Conservation (phyloP, 2,797 vertebrate genomes). For the Sphaeramia orbicularis region DNA sequence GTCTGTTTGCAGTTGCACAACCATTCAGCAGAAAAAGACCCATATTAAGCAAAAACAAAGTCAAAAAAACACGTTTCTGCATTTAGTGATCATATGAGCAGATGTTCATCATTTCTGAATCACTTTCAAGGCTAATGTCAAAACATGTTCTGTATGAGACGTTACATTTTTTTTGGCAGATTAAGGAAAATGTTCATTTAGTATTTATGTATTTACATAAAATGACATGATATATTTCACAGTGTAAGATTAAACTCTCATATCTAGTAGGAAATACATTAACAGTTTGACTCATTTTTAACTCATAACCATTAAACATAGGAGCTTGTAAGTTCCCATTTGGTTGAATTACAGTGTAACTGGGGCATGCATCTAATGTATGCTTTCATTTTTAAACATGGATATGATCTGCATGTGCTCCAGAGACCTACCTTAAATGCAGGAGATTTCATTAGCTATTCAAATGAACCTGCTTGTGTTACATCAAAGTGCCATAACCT, state of each 20-base stretch:
- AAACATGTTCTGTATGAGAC: no score
- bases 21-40: conserved; percentile 1
- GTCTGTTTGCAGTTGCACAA: conserved; percentile 11
- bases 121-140: no score
- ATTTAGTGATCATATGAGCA: no score
- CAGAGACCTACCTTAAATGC: conserved; percentile 51
- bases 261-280: neutral
- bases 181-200: no score
- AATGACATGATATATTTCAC: neutral
- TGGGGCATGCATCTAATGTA: neutral
- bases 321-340: conserved; percentile 13
- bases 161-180: no score
- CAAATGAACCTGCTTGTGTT: conserved; percentile 59
- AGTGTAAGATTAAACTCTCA: neutral
- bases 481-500: conserved; percentile 73
- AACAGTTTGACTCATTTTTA: neutral
- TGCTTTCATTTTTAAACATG: conserved; percentile 16
- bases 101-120: no score
- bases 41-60: no score
- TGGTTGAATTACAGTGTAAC: neutral
- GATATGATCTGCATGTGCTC: conserved; percentile 28
- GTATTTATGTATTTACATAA: no score
- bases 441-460: conserved; percentile 56
- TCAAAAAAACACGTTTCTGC: no score
- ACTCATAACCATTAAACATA: neutral